These are phyloP conservation scores for Oscheius onirici DNA, from an alignment of 2,888 invertebrate genomes.

Conservation along the genomic window DNA sequence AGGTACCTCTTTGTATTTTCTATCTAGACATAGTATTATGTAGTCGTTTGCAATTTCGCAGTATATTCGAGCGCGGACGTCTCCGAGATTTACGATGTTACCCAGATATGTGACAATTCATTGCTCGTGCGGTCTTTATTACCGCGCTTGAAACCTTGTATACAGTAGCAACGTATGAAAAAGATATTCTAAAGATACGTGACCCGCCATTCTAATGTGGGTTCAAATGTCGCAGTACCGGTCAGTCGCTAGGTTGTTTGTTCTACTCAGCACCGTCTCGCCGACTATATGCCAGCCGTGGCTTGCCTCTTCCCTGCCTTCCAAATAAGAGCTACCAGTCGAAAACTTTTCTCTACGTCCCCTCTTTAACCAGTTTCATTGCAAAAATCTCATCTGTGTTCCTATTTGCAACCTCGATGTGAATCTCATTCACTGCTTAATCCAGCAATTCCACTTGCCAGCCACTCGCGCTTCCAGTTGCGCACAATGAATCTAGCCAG, in stretches of 20 bases:
- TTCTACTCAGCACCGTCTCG: conserved; percentile 23
- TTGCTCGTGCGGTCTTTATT: neutral
- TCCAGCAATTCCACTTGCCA: neutral
- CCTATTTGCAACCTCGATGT: neutral
- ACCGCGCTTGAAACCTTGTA: neutral
- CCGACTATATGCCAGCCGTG: conserved; percentile 25
- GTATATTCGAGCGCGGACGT: conserved; percentile 21
- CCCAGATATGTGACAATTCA: conserved; percentile 28
- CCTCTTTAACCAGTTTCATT: neutral
- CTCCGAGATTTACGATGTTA: conserved; percentile 30
- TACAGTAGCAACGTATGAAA: neutral
- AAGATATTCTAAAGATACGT: neutral
- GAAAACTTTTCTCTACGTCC: no score
- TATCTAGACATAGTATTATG: neutral
- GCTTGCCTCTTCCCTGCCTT: conserved; percentile 18
- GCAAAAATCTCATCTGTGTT: neutral
- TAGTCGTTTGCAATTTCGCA: conserved; percentile 6
- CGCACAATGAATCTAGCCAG: neutral
- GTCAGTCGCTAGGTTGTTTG: conserved; percentile 26
- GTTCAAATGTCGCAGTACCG: conserved; percentile 31
- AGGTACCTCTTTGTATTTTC: conserved; percentile 1
- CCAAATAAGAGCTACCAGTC: conserved; percentile 13
- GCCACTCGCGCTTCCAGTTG: neutral
- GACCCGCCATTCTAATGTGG: conserved; percentile 15
- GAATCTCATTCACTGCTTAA: conserved; percentile 6